phyloP scores from a whole-genome alignment of 2,797 vertebrate species.

The Phyllotis vaccarum region DNA sequence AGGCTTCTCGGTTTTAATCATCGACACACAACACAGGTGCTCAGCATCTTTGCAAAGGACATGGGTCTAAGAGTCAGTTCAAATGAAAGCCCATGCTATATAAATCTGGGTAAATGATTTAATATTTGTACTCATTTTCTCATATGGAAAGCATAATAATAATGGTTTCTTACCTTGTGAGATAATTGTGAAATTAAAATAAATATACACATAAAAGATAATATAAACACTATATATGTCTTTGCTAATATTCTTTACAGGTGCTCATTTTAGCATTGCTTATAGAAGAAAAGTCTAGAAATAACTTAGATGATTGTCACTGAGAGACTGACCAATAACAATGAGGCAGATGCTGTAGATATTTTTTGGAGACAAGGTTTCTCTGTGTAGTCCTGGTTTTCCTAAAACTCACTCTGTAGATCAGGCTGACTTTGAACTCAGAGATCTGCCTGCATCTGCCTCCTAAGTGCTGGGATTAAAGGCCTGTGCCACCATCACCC shows the following conservation, averaged over 20 bases:
- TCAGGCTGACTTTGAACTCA: too few species aligned
- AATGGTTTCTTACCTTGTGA: conserved; percentile 12
- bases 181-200: conserved; percentile 16
- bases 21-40: background rate
- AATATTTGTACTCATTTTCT: background rate
- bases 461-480: too few species aligned
- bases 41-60: background rate
- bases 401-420: too few species aligned
- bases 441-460: too few species aligned
- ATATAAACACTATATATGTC: background rate
- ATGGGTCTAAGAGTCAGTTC: background rate
- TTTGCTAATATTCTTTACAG: conserved; percentile 10
- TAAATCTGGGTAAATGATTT: background rate
- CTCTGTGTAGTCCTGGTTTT: too few species aligned
- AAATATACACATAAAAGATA: background rate
- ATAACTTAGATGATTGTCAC: background rate
- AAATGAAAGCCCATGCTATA: background rate
- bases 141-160: background rate
- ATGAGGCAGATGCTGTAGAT: background rate
- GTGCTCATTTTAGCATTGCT: background rate
- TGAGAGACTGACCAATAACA: background rate
- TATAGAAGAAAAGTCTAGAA: background rate
- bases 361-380: too few species aligned
- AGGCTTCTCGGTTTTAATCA: background rate
- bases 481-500: too few species aligned